A percentile compares a stretch with the other conserved stretches of the same genome.
Evolutionary conservation across 2,888 invertebrate genomes (phyloP).

Genomic region (Tupiocoris notatus): DNA sequence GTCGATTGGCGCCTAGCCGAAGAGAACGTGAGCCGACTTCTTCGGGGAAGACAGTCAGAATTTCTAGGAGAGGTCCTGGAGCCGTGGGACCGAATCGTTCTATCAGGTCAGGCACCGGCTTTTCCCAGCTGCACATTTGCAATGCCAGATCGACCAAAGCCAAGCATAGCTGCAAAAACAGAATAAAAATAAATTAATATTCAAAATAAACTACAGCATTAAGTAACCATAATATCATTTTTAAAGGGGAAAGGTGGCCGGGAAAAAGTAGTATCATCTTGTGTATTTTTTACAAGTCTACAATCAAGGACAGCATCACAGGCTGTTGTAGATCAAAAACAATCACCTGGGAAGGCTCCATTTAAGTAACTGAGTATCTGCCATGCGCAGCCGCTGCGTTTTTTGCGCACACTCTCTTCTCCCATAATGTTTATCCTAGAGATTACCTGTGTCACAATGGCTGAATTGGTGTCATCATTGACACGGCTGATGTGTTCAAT

Average conservation of each 20-base stretch:
- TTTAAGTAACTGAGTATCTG: too few relatives aligned
- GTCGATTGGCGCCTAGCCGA: slow-evolving; percentile 83
- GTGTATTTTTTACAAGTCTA: not conserved
- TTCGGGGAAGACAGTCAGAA: slow-evolving; percentile 92
- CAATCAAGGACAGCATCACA: too few relatives aligned
- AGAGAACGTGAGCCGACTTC: slow-evolving; percentile 82
- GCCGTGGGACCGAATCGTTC: slow-evolving; percentile 69
- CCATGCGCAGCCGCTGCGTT: too few relatives aligned
- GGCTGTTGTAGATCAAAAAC: too few relatives aligned
- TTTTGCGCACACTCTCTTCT: too few relatives aligned
- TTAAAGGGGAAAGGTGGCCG: too few relatives aligned
- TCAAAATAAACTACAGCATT: too few relatives aligned
- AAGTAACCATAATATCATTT: too few relatives aligned
- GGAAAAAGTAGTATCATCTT: too few relatives aligned
- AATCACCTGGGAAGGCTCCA: too few relatives aligned
- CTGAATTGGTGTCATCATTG: slow-evolving; percentile 72
- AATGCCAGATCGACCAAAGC: slow-evolving; percentile 91
- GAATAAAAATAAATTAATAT: too few relatives aligned
- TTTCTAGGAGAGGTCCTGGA: slow-evolving; percentile 83
- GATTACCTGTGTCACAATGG: slow-evolving; percentile 78
- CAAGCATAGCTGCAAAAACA: slow-evolving; percentile 72
- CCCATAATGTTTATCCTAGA: too few relatives aligned
- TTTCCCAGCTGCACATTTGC: slow-evolving; percentile 90
- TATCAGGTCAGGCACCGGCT: slow-evolving; percentile 81
- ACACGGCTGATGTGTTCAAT: slow-evolving; percentile 81